Evolutionary conservation across 1,140 invertebrate species (phyloP), one percentile per base, ranked within the genome.

Genomic region (Metaphire vulgaris): DNA sequence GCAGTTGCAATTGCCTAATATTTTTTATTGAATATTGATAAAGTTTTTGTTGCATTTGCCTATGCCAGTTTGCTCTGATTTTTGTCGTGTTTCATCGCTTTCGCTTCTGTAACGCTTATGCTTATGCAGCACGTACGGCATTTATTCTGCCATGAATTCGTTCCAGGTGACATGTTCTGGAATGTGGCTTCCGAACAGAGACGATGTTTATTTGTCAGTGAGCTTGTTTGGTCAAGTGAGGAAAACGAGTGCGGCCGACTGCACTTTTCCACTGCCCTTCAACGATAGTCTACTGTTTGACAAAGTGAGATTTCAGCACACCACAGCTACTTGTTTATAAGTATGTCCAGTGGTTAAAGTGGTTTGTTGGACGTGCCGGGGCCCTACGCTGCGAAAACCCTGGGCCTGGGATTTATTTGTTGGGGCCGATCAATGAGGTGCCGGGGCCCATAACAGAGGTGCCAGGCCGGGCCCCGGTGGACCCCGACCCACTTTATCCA

Each of bases 191-290:
- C 33, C 41, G 1, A 34, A 73, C n/a, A 33, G 33, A 33, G 72
- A 73, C 1, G 72, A 73, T 56, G 14, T 73, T 14, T 73, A 34
- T 41, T 1, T 73, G 14, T 73, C 72, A 28, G 33, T 73, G n/a
- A 56, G n/a, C 31, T 56, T 73, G 72, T 73, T 73, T 73, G 72
- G 72, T 34, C 72, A 73, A 73, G 41, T 34, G 21, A 33, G 72
- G n/a, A 31, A 41, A 73, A 73, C 72, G 15, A 33, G 72, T 12
- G 16, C 56, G 15, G 41, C 33, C n/a, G 72, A 34, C 28, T 73
- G 31, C 28, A 30, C 56, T 34, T 73, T 73, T 73, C 72, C 72
- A 41, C 30, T 73, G 72, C 31, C 56, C 26, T 73, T 73, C 34
- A 31, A 73, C n/a, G 72, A 73, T 30, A 21, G 2, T 26, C 33